Conservation (phyloP, 2,113 vertebrate genomes). For the Zosterops hypoxanthus region DNA sequence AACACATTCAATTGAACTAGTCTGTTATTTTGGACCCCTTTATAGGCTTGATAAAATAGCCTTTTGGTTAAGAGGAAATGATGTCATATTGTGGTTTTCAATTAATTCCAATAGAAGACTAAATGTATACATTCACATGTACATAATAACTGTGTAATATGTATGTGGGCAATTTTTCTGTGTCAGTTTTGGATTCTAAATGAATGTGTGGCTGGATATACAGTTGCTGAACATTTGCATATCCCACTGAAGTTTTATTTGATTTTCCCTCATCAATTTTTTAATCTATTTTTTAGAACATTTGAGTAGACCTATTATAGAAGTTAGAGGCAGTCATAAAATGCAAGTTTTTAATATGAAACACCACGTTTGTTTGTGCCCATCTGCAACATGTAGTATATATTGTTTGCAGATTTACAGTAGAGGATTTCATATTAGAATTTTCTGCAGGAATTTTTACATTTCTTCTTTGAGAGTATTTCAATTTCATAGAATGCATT, state of each 20-base stretch:
- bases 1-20: not conserved
- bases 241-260: not conserved
- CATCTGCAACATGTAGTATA: not conserved
- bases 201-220: not conserved
- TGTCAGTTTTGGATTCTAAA: not conserved
- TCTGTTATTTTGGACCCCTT: conserved; percentile 3
- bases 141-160: not conserved
- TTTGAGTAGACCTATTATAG: not conserved
- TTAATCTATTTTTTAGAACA: not conserved
- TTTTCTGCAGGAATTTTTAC: not conserved
- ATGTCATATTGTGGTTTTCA: not conserved
- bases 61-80: not conserved
- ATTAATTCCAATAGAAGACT: not conserved
- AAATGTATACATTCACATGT: not conserved
- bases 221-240: not conserved
- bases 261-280: not conserved
- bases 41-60: not conserved
- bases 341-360: not conserved
- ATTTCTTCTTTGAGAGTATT: not conserved
- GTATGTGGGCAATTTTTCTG: not conserved
- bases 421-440: not conserved
- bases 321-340: not conserved
- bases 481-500: not conserved
- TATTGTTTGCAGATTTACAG: not conserved
- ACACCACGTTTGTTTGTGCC: not conserved